A percentile compares a stretch with the other conserved stretches of the same genome.
Conservation (phyloP, 1,140 invertebrate species). For the Drosophila funebris region DNA sequence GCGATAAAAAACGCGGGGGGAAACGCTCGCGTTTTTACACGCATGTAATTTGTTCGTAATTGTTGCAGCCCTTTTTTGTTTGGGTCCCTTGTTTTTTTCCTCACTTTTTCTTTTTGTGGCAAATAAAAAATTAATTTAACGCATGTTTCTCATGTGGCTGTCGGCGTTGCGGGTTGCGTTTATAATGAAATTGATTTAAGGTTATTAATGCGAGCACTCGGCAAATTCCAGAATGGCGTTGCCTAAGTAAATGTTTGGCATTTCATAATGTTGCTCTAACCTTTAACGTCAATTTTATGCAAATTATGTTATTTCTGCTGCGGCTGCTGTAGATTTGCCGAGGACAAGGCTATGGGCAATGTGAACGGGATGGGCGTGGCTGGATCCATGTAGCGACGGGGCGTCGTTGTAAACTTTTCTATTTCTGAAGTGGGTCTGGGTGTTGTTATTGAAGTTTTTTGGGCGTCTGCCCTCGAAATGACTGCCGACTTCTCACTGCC, state of each 20-base stretch:
- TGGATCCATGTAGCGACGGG: conserved; percentile 61
- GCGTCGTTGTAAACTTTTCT: conserved; percentile 66
- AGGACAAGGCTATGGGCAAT: background rate
- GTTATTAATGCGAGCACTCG: conserved; percentile 75
- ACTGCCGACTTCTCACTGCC: conserved; percentile 6
- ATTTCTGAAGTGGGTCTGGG: conserved; percentile 45
- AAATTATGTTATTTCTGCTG: conserved; percentile 79
- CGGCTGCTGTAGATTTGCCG: conserved; percentile 28
- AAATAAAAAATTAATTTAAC: conserved; percentile 83
- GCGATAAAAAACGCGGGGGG: conserved; percentile 6
- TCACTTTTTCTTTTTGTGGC: conserved; percentile 31
- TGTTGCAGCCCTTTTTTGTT: conserved; percentile 66
- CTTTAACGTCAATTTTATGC: conserved; percentile 84
- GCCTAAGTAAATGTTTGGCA: conserved; percentile 82
- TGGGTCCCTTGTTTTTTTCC: background rate
- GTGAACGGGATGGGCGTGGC: conserved; percentile 59
- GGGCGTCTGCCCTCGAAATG: conserved; percentile 28
- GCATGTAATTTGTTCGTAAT: conserved; percentile 72
- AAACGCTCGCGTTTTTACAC: conserved; percentile 64
- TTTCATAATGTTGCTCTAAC: conserved; percentile 68
- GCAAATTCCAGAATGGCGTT: conserved; percentile 17
- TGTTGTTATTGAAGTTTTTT: conserved; percentile 80
- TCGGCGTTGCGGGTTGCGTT: conserved; percentile 2
- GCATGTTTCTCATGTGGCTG: conserved; percentile 57
- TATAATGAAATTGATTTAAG: conserved; percentile 83